Percentiles rank a stretch among this genome's conserved stretches.
These are phyloP conservation scores for Odontocerum albicorne DNA, from an alignment of 2,888 invertebrate species.

Conservation along the genomic window DNA sequence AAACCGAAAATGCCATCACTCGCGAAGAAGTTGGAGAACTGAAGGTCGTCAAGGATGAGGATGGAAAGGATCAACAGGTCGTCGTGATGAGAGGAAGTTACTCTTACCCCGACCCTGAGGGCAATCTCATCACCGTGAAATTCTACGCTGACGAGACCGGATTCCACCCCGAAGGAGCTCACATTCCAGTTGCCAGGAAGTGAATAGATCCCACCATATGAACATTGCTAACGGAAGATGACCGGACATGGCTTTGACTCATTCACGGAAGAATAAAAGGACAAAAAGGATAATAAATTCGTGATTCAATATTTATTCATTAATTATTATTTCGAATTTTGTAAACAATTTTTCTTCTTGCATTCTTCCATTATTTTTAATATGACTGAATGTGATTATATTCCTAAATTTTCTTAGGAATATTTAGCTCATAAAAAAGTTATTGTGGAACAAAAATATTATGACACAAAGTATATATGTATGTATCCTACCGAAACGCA, in stretches of 20 bases:
- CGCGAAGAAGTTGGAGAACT: constrained; percentile 31
- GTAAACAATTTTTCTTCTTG: background rate
- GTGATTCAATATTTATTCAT: too few relatives aligned
- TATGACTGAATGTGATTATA: constrained; percentile 5
- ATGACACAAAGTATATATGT: too few relatives aligned
- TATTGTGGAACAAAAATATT: too few relatives aligned
- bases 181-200: constrained; percentile 22
- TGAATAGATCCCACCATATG: background rate
- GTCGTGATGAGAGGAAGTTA: constrained; percentile 30
- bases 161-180: constrained; percentile 33
- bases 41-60: constrained; percentile 32
- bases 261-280: background rate
- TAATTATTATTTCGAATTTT: too few relatives aligned
- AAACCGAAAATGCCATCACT: constrained; percentile 31
- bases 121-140: constrained; percentile 24
- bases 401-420: constrained; percentile 18
- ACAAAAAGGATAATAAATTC: background rate
- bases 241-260: background rate
- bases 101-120: constrained; percentile 25
- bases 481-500: too few relatives aligned
- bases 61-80: constrained; percentile 28
- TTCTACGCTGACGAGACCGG: constrained; percentile 34
- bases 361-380: background rate
- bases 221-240: background rate
- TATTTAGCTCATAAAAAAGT: too few relatives aligned